Percentiles rank a stretch among this genome's conserved stretches.
Evolutionary conservation across 2,113 vertebrate species (phyloP).

Genomic region (Carassius auratus): DNA sequence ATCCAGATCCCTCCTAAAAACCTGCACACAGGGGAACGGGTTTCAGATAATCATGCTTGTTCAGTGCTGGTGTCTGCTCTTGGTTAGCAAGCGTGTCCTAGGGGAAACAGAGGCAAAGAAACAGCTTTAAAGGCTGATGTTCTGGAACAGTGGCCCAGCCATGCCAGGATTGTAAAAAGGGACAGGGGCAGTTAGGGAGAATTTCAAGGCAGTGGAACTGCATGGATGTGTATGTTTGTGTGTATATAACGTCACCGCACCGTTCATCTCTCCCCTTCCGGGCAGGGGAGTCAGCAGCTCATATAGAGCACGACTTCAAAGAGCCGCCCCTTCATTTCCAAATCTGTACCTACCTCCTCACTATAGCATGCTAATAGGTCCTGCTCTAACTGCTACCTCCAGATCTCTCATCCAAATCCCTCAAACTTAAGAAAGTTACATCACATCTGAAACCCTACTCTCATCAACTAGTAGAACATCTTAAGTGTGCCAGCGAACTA

Average conservation of each 20-base stretch:
- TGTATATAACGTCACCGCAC: slow-evolving; percentile 54
- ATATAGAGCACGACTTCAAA: slow-evolving; percentile 75
- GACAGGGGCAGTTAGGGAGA: slow-evolving; percentile 66
- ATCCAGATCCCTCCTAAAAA: slow-evolving; percentile 61
- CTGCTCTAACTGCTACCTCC: slow-evolving; percentile 10
- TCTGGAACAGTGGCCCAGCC: slow-evolving; percentile 71
- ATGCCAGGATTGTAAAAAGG: slow-evolving; percentile 64
- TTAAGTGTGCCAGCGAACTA: background rate
- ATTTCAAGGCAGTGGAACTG: slow-evolving; percentile 72
- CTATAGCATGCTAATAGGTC: slow-evolving; percentile 63
- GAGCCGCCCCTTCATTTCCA: slow-evolving; percentile 74
- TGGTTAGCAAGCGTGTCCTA: slow-evolving; percentile 72
- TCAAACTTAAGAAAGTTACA: slow-evolving; percentile 23
- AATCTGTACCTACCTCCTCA: slow-evolving; percentile 69
- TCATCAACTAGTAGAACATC: background rate
- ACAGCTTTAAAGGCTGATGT: slow-evolving; percentile 68
- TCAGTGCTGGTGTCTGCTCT: slow-evolving; percentile 73
- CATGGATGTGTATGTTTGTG: slow-evolving; percentile 58
- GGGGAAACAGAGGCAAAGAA: slow-evolving; percentile 62
- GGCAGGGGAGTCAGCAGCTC: slow-evolving; percentile 60
- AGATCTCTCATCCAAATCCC: slow-evolving; percentile 24
- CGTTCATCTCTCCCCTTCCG: slow-evolving; percentile 60
- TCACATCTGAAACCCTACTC: slow-evolving; percentile 1
- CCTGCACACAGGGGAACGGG: slow-evolving; percentile 70
- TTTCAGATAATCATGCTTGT: slow-evolving; percentile 74